Evolutionary conservation across 53 echinoderm and acorn worm genomes (phyloP).

Genomic region (Antedon mediterranea): DNA sequence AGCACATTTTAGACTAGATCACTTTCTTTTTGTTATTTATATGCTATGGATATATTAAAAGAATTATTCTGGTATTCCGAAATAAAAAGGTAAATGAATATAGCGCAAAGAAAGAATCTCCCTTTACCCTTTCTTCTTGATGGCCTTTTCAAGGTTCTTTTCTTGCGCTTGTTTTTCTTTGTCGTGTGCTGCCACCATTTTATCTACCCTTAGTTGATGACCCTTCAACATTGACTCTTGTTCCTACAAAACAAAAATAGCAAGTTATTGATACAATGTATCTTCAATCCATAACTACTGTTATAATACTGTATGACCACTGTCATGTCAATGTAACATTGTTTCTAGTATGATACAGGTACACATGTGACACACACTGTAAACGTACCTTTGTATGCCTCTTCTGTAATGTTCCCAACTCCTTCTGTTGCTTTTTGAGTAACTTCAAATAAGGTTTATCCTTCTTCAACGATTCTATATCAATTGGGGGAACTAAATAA

Average conservation of each 20-base stretch:
- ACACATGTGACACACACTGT: not conserved
- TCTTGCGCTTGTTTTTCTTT: slow-evolving; percentile 81
- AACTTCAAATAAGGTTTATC: slow-evolving; percentile 80
- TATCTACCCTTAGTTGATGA: slow-evolving; percentile 56
- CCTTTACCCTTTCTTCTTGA: slow-evolving; percentile 97
- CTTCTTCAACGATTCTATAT: slow-evolving; percentile 55
- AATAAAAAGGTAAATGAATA: too few species aligned
- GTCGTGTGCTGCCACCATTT: slow-evolving; percentile 76
- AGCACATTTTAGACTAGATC: too few species aligned
- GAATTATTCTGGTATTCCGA: too few species aligned
- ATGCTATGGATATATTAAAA: too few species aligned
- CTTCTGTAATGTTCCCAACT: slow-evolving; percentile 55
- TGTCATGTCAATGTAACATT: too few species aligned
- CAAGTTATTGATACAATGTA: too few species aligned
- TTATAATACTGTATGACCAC: too few species aligned
- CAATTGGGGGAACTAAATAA: slow-evolving; percentile 44
- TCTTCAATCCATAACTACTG: too few species aligned
- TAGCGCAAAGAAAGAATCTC: too few species aligned
- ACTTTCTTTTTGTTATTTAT: too few species aligned
- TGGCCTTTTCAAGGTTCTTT: slow-evolving; percentile 90
- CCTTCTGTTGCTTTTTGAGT: slow-evolving; percentile 80
- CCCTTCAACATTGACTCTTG: slow-evolving; percentile 27
- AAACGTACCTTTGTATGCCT: slow-evolving; percentile 87
- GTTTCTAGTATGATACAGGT: too few species aligned
- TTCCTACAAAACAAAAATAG: slow-evolving; percentile 30